A percentile compares a stretch with the other conserved stretches of the same genome.
phyloP scores from a whole-genome alignment of 1,140 invertebrate species.

The Rhagoletis pomonella region DNA sequence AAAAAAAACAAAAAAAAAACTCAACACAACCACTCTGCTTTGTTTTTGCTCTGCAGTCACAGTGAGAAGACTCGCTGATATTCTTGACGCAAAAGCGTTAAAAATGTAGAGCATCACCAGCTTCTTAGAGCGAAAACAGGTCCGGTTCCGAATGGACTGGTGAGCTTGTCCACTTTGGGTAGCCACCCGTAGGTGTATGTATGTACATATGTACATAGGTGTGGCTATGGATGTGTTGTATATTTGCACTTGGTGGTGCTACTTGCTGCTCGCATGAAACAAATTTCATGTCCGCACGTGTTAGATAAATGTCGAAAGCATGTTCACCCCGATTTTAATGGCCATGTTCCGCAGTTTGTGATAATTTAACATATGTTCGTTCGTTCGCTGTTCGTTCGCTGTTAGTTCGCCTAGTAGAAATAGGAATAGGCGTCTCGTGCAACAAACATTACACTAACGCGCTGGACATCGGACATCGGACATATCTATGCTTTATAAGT shows the following conservation, averaged over 20 bases:
- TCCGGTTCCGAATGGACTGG: background rate
- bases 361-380: constrained; percentile 51
- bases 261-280: constrained; percentile 35
- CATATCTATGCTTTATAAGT: background rate
- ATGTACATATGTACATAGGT: constrained; percentile 32
- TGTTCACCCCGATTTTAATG: constrained; percentile 52
- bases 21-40: background rate
- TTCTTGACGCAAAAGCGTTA: background rate
- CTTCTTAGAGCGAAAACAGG: background rate
- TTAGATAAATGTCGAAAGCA: constrained; percentile 52
- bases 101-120: constrained; percentile 12
- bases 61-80: background rate
- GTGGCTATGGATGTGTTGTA: background rate
- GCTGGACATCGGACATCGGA: constrained; percentile 18
- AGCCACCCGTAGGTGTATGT: background rate
- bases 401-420: constrained; percentile 48
- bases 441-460: constrained; percentile 42
- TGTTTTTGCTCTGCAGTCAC: background rate
- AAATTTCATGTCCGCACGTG: constrained; percentile 53
- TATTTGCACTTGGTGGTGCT: background rate
- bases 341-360: constrained; percentile 50
- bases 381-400: constrained; percentile 40
- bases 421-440: constrained; percentile 42
- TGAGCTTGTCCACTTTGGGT: constrained; percentile 10
- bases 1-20: background rate